Base-by-base conservation (phyloP, 1,140 invertebrate species). In the Drosophila neocordata region DNA sequence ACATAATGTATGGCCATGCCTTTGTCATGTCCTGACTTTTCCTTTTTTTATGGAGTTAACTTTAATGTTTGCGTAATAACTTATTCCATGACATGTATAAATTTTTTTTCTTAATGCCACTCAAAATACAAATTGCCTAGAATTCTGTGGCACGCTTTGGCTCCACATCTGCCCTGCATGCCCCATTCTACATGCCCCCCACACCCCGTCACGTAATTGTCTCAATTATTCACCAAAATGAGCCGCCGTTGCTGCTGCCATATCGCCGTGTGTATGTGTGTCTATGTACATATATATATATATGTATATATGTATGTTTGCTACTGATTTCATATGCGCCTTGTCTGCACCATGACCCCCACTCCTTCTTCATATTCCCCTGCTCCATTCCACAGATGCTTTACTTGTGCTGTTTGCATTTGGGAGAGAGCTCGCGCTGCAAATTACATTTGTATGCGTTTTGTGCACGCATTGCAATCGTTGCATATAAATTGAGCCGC, bases 361-460 rank as follows among this genome's bases (percentile, higher is more conserved):
- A 15, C 7, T n/a, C n/a, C n/a, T n/a, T n/a, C n/a, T n/a, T n/a
- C n/a, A n/a, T n/a, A n/a, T n/a, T n/a, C n/a, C 3, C 12, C 51
- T 7, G 31, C 22, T 1, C 22, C 27, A 2, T 34, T 22, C 5
- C 44, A 56, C 37, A 44, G 41, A 44, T 44, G 41, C 41, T 44
- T 64, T 56, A 37, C 67, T 67, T 65, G 57, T 65, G 57, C 65
- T 57, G 77, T 77, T 74, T 74, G 81, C 81, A 81, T 87, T 87
- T 81, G 70, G 82, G 75, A 77, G 75, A 72, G 68, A 56, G 58
- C 44, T 56, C 81, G 72, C 72, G 44, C 56, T 77, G 73, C 83
- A 87, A 87, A 87, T 87, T 87, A 78, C 82, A 88, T 87, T 88
- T 87, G 82, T 88, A 87, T 87, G 82, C 82, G 79, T 87, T 87